Percentiles rank a stretch among this genome's conserved stretches.
Evolutionary conservation across 2,113 vertebrate genomes (phyloP).

Genomic region (Aldabrachelys gigantea): DNA sequence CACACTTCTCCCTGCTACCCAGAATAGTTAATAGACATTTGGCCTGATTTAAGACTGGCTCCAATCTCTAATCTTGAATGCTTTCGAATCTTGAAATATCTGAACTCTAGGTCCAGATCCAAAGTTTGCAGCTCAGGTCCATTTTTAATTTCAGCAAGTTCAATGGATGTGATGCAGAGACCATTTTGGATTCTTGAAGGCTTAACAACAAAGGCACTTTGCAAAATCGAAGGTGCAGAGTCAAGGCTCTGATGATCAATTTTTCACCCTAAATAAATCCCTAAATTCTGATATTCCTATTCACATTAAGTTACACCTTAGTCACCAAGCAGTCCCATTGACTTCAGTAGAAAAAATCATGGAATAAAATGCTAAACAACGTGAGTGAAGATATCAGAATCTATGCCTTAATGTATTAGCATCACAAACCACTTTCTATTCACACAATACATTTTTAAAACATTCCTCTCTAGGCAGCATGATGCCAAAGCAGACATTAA

Average conservation of each 20-base stretch:
- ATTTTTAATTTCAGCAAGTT: neutral
- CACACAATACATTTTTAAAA: neutral
- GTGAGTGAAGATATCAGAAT: fast-evolving
- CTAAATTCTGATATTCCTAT: neutral
- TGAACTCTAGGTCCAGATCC: neutral
- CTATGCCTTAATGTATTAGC: neutral
- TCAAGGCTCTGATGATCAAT: neutral
- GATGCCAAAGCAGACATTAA: constrained; percentile 48
- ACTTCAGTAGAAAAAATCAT: neutral
- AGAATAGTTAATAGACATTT: neutral
- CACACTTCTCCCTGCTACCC: neutral
- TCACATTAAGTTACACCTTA: fast-evolving
- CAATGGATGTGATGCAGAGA: neutral
- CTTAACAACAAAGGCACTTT: neutral
- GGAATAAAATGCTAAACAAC: neutral
- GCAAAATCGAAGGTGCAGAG: neutral
- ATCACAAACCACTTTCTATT: neutral
- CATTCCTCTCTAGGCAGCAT: neutral
- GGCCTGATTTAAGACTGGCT: too few species aligned
- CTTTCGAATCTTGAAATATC: neutral
- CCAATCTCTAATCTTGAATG: neutral
- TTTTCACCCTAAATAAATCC: neutral
- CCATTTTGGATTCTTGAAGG: neutral
- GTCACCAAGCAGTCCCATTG: neutral
- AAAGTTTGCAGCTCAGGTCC: neutral